Evolutionary conservation across 2,113 vertebrate species (phyloP).

Genomic region (Cranoglanis bouderius): DNA sequence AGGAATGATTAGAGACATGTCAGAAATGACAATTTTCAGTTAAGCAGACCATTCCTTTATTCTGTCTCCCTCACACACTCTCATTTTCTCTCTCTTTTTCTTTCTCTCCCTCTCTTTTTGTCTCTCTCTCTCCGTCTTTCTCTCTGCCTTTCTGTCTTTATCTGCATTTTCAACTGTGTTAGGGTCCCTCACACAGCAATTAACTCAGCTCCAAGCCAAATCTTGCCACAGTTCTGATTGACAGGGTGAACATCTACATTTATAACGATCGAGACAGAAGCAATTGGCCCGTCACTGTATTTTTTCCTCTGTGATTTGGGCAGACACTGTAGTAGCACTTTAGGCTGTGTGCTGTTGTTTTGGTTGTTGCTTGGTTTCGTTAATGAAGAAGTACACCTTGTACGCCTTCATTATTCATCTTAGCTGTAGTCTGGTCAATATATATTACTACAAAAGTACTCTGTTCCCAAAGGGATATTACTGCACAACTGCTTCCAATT

Average conservation of each 20-base stretch:
- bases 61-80: slow-evolving; percentile 36
- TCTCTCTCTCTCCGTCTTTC: slow-evolving; percentile 19
- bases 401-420: background rate
- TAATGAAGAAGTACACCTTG: background rate
- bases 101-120: slow-evolving; percentile 36
- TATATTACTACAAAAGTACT: no score
- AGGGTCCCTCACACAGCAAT: slow-evolving; percentile 81
- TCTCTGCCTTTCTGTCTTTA: slow-evolving; percentile 45
- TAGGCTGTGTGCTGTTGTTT: slow-evolving; percentile 17
- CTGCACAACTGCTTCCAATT: no score
- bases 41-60: slow-evolving; percentile 72
- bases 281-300: slow-evolving; percentile 30
- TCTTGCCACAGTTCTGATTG: slow-evolving; percentile 80
- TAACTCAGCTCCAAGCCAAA: slow-evolving; percentile 86
- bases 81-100: slow-evolving; percentile 38
- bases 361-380: slow-evolving; percentile 10
- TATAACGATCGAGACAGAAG: slow-evolving; percentile 76
- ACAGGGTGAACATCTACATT: slow-evolving; percentile 79
- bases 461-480: no score
- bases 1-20: slow-evolving; percentile 85
- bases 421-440: no score
- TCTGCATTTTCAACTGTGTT: slow-evolving; percentile 58
- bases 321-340: slow-evolving; percentile 35
- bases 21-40: slow-evolving; percentile 83
- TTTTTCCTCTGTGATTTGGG: slow-evolving; percentile 36